phyloP scores from a whole-genome alignment of 2,888 invertebrate species.

The Chloroclysta siterata region DNA sequence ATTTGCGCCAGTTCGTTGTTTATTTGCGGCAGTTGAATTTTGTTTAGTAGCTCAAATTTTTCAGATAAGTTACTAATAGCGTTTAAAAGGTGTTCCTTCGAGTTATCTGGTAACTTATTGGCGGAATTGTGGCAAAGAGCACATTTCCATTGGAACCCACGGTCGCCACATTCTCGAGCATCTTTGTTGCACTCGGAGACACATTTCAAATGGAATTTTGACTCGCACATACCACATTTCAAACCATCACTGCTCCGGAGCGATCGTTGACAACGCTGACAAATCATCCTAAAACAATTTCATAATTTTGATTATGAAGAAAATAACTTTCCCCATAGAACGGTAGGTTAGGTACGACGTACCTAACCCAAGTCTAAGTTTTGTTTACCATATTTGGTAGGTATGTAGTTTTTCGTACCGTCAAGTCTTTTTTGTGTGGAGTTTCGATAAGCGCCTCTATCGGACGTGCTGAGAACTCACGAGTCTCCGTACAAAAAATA shows the following conservation, averaged over 20 bases:
- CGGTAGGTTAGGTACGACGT: no score
- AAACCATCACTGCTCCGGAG: constrained; percentile 54
- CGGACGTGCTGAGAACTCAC: no score
- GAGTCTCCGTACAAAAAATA: no score
- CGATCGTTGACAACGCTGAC: constrained; percentile 58
- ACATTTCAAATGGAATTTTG: constrained; percentile 55
- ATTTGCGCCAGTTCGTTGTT: constrained; percentile 62
- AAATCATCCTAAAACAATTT: constrained; percentile 52
- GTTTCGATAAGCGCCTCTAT: no score
- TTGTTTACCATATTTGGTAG: no score
- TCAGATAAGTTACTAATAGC: constrained; percentile 58
- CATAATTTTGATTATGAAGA: no score
- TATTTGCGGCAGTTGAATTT: constrained; percentile 70
- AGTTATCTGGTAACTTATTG: constrained; percentile 38
- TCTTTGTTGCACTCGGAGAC: constrained; percentile 44
- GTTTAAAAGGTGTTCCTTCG: constrained; percentile 46
- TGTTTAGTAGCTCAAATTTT: constrained; percentile 70
- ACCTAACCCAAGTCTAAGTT: no score
- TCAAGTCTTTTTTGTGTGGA: no score
- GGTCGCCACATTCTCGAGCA: constrained; percentile 55
- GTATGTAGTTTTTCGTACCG: no score
- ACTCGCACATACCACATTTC: constrained; percentile 57
- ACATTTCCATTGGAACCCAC: constrained; percentile 64
- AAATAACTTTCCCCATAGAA: no score
- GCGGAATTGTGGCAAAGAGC: constrained; percentile 59